phyloP scores from a whole-genome alignment of 2,113 vertebrate species.

The Mesembrinibis cayennensis region DNA sequence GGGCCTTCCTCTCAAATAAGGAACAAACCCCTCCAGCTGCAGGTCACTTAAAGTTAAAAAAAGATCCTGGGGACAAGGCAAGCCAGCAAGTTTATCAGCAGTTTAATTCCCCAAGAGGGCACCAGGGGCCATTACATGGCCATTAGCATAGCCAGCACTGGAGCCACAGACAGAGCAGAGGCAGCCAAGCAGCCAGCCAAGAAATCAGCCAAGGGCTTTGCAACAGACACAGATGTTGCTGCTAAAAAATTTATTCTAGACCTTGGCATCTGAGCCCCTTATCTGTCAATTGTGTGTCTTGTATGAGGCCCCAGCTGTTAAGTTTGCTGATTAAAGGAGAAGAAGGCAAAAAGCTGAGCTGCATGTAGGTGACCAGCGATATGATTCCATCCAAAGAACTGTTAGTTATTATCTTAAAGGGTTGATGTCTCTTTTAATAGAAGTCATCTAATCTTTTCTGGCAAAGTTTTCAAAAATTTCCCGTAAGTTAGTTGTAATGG shows the following conservation, averaged over 20 bases:
- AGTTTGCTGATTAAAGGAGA: not conserved
- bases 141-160: constrained; percentile 22
- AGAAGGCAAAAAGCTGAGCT: not conserved
- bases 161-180: constrained; percentile 8
- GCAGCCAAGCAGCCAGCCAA: constrained; percentile 47
- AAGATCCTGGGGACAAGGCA: not conserved
- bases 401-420: not conserved
- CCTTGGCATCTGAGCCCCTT: constrained; percentile 55
- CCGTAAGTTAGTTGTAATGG: not conserved
- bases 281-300: constrained; percentile 45
- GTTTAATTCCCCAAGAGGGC: constrained; percentile 19
- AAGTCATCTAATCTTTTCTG: not conserved
- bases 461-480: not conserved
- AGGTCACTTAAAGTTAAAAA: constrained; percentile 21
- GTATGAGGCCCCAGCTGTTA: constrained; percentile 44
- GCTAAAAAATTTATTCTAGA: constrained; percentile 72
- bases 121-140: constrained; percentile 5
- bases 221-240: constrained; percentile 72
- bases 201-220: constrained; percentile 64
- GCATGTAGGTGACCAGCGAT: not conserved
- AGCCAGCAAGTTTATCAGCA: constrained; percentile 20
- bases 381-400: not conserved
- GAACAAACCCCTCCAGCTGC: not conserved
- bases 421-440: not conserved
- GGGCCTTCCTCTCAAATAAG: not conserved